Conservation (phyloP, 2,113 vertebrate species). For the Bettongia penicillata region DNA sequence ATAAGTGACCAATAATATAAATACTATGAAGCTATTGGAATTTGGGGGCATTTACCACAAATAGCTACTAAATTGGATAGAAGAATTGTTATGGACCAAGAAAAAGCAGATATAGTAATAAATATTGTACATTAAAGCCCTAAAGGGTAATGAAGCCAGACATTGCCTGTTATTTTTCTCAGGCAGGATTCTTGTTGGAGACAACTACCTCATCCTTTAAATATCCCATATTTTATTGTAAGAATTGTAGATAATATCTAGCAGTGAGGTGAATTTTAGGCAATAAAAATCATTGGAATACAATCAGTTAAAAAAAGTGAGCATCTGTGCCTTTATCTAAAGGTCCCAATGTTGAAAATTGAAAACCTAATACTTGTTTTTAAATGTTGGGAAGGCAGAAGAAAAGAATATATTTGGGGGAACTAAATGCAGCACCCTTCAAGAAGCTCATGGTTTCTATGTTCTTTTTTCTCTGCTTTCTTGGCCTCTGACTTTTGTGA, state of each 20-base stretch:
- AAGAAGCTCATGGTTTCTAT: background rate
- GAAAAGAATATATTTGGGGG: background rate
- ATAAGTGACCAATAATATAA: conserved; percentile 3
- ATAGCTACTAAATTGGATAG: conserved; percentile 21
- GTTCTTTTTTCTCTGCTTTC: background rate
- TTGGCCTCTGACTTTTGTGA: background rate
- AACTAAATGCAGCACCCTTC: background rate
- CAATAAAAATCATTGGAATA: conserved; percentile 68
- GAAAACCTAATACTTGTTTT: conserved; percentile 10
- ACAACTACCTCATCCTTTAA: conserved; percentile 41
- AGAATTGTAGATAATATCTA: conserved; percentile 17
- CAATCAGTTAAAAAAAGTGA: conserved; percentile 60
- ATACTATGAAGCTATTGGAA: conserved; percentile 31
- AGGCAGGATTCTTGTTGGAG: conserved; percentile 44
- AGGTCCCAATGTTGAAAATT: conserved; percentile 46
- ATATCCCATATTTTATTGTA: background rate
- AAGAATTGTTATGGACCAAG: conserved; percentile 41
- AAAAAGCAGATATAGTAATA: conserved; percentile 48
- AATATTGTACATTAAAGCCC: conserved; percentile 44
- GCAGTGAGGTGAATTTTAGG: conserved; percentile 50
- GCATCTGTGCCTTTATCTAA: conserved; percentile 53
- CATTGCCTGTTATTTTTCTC: conserved; percentile 40
- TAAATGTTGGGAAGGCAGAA: conserved; percentile 26
- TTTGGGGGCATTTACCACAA: conserved; percentile 21
- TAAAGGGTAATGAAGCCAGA: conserved; percentile 58